Conservation (phyloP, 1,140 invertebrate species). For the Ectropis grisescens region DNA sequence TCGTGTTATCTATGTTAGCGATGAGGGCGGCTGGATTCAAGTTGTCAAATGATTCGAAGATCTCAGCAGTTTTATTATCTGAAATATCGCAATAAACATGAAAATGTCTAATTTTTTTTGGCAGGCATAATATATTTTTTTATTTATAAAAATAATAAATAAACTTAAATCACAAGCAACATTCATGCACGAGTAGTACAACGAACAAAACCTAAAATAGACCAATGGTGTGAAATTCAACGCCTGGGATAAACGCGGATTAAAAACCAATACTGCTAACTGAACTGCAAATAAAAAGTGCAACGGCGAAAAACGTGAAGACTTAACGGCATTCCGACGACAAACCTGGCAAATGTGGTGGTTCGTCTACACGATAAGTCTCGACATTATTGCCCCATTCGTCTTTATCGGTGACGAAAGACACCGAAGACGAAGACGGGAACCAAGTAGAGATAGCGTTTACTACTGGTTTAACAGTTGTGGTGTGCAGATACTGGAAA, state of each 20-base stretch:
- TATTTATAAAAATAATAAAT: background rate
- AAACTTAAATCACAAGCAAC: background rate
- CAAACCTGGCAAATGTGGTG: slow-evolving; percentile 64
- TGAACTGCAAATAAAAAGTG: slow-evolving; percentile 54
- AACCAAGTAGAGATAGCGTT: slow-evolving; percentile 46
- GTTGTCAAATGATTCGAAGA: slow-evolving; percentile 73
- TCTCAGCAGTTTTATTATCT: slow-evolving; percentile 68
- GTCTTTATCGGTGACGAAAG: slow-evolving; percentile 42
- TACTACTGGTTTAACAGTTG: slow-evolving; percentile 60
- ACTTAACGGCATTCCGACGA: slow-evolving; percentile 49
- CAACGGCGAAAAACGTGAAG: slow-evolving; percentile 44
- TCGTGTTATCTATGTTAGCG: slow-evolving; percentile 70
- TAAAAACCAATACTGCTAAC: too few relatives aligned
- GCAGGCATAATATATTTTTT: too few relatives aligned
- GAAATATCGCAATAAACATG: slow-evolving; percentile 25
- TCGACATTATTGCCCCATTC: slow-evolving; percentile 58
- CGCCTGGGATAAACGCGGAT: too few relatives aligned
- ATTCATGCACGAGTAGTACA: slow-evolving; percentile 7
- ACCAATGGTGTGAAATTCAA: too few relatives aligned
- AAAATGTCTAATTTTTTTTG: too few relatives aligned
- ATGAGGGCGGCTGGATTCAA: slow-evolving; percentile 74
- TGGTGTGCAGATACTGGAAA: slow-evolving; percentile 59
- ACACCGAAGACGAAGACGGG: slow-evolving; percentile 34
- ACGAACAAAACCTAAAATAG: background rate
- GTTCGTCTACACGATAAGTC: slow-evolving; percentile 64